Evolutionary conservation across 2,113 vertebrate genomes (phyloP), one percentile per base, ranked within the genome.

Genomic region (Rattus rattus): DNA sequence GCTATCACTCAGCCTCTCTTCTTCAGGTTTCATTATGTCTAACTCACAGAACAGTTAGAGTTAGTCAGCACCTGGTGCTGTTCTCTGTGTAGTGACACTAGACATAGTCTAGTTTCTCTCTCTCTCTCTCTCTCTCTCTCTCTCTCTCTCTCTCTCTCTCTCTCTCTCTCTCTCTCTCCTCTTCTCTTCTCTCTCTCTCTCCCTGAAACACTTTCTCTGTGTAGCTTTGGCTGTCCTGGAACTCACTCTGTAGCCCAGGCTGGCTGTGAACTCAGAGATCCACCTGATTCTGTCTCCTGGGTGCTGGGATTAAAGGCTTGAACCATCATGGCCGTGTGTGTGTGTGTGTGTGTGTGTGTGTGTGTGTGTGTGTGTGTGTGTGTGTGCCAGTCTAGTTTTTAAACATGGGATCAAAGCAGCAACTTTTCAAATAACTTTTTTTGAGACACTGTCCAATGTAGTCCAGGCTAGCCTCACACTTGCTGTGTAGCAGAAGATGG

Each of bases 371-470:
- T 67, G 28, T 69, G 65, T 69, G 65, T 67, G 65, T 65, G 67
- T 69, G 33, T 69, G 43, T 3, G 43, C 11, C 70, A 13, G 9
- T 70, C 16, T 93, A 8, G 92, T 87, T 84, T 43, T 59, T 61
- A 70, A 85, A 61, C 54, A 14, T 13, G 75, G 5, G 81, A 69
- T 92, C 52, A 89, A 80, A 43, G 70, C 84, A 28, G 3, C 65
- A 95, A 72, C n/a, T 75, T 72, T 70, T 56, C 36, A 90, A 75
- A 96, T 83, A 67, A 67, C 28, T 9, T 28, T 84, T 70, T 88
- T 70, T 54, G 67, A 54, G 33, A 13, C 43, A 52, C 43, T 33
- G 17, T 36, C 63, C 26, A 19, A 13, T 69, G 28, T 69, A 52
- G 26, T 3, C 43, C 39, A 63, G 81, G 81, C 56, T 84, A 61